Percentiles rank a stretch among this genome's conserved stretches.
These are phyloP conservation scores for Azorinus chamasolen DNA, from an alignment of 2,888 invertebrate species.

Conservation along the genomic window DNA sequence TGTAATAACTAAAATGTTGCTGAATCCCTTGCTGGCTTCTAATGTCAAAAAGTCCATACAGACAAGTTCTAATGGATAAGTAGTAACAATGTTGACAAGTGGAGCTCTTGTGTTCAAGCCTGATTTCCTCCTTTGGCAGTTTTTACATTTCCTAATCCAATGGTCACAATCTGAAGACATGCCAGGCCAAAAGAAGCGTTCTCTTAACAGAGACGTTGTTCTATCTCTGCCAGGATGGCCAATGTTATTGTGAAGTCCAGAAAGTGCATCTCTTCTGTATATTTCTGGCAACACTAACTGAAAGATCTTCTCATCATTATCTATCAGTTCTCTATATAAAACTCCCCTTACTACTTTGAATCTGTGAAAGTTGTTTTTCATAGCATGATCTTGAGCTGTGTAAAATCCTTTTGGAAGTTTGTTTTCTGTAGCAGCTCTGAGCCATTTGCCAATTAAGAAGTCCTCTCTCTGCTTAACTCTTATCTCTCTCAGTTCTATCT, in stretches of 20 bases:
- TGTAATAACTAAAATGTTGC: slow-evolving; percentile 22
- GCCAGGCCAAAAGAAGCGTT: slow-evolving; percentile 35
- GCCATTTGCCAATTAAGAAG: too few relatives aligned
- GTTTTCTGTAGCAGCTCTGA: too few relatives aligned
- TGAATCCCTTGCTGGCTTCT: slow-evolving; percentile 23
- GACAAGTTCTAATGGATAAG: slow-evolving; percentile 35
- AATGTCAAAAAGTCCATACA: slow-evolving; percentile 36
- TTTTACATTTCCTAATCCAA: slow-evolving; percentile 16
- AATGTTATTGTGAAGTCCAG: slow-evolving; percentile 27
- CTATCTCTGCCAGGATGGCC: slow-evolving; percentile 40
- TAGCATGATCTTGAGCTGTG: background rate
- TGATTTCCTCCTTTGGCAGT: slow-evolving; percentile 30
- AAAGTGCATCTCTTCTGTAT: slow-evolving; percentile 13
- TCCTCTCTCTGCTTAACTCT: too few relatives aligned
- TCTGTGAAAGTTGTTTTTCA: background rate
- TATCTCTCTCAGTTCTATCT: too few relatives aligned
- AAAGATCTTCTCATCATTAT: too few relatives aligned
- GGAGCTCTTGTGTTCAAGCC: slow-evolving; percentile 19
- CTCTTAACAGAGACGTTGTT: slow-evolving; percentile 10
- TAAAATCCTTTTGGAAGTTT: background rate
- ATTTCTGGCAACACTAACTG: slow-evolving; percentile 26
- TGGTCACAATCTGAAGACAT: slow-evolving; percentile 14
- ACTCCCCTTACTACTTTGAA: too few relatives aligned
- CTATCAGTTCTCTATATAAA: too few relatives aligned
- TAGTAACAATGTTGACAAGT: slow-evolving; percentile 20